Evolutionary conservation across 37 sponge, comb jelly and placozoan genomes (phyloP).

Genomic region (Aphrocallistes beatrix): DNA sequence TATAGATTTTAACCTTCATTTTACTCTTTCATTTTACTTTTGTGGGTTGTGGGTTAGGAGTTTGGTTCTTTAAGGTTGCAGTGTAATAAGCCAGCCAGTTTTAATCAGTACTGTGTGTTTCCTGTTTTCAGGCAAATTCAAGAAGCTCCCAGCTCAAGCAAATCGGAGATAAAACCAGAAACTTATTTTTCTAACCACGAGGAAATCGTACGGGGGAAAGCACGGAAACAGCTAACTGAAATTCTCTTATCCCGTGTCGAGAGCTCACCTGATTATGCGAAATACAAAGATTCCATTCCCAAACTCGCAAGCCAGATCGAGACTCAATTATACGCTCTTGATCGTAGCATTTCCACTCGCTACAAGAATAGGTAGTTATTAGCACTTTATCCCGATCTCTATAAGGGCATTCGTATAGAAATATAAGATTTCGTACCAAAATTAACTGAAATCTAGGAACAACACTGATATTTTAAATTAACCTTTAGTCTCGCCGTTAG

Average conservation of each 20-base stretch:
- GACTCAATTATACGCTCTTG: neutral
- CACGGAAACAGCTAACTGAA: neutral
- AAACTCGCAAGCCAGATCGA: neutral
- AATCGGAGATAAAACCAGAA: neutral
- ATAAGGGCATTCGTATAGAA: no score
- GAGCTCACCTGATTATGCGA: neutral
- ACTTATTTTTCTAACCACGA: neutral
- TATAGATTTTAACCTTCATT: no score
- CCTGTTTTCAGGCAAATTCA: neutral
- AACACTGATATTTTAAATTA: no score
- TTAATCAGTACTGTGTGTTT: no score
- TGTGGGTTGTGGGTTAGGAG: no score
- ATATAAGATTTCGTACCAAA: no score
- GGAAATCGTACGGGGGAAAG: neutral
- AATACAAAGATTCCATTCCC: neutral
- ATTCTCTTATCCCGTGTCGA: neutral
- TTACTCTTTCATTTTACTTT: no score
- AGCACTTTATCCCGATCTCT: neutral
- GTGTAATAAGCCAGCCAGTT: no score
- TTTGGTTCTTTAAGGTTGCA: no score
- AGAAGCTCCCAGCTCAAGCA: neutral
- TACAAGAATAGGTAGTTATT: constrained; percentile 16
- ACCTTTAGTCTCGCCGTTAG: no score
- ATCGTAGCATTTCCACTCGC: neutral
- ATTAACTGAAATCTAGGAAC: no score